A percentile compares a stretch with the other conserved stretches of the same genome.
Conservation (phyloP, 2,888 invertebrate genomes). For the Calameuta idolon region DNA sequence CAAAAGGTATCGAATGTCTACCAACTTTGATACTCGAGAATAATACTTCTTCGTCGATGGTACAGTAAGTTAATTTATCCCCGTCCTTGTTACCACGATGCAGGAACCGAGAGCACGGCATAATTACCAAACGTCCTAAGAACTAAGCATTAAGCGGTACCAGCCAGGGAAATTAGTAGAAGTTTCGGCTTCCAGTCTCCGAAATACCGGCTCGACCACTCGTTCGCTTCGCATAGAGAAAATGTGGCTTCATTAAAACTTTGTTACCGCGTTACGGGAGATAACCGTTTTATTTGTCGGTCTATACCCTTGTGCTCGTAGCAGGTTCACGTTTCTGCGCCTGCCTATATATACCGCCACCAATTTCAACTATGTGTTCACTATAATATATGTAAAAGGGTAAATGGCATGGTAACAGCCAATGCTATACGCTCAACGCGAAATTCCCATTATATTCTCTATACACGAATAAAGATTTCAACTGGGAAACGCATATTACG, state of each 20-base stretch:
- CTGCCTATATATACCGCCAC: background rate
- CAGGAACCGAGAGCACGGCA: background rate
- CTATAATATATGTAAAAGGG: background rate
- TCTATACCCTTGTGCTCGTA: conserved; percentile 9
- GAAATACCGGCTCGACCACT: conserved; percentile 4
- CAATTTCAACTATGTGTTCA: background rate
- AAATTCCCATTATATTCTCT: conserved; percentile 9
- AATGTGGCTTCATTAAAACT: conserved; percentile 32
- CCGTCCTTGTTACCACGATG: background rate
- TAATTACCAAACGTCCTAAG: background rate
- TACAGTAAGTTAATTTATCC: background rate
- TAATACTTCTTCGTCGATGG: background rate
- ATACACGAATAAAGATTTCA: conserved; percentile 19
- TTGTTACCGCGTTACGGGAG: conserved; percentile 18
- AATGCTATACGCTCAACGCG: background rate
- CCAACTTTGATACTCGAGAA: background rate
- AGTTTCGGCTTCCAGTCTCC: background rate
- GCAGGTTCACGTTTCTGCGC: conserved; percentile 16
- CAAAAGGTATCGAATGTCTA: background rate
- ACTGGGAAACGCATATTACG: conserved; percentile 12
- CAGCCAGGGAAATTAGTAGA: background rate
- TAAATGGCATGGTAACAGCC: background rate
- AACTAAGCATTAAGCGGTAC: background rate
- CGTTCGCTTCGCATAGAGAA: conserved; percentile 13
- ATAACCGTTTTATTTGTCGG: conserved; percentile 11